Base-by-base conservation (phyloP, 2,888 invertebrate genomes). In the Erannis defoliaria region DNA sequence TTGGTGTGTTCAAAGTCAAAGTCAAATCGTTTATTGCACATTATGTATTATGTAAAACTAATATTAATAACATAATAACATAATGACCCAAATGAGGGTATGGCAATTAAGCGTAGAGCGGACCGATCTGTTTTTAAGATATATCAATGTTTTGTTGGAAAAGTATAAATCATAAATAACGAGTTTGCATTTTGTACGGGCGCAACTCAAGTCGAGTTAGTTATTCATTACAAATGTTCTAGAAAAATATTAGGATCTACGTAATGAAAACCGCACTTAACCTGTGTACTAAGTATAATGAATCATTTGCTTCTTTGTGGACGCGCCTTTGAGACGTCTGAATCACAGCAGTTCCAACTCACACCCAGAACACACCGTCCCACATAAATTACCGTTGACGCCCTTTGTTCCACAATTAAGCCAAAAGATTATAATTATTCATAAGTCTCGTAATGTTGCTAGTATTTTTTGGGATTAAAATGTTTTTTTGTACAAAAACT, bases 261-360 rank as follows among this genome's bases (percentile, higher is more conserved):
- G 26, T n/a, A 53, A 21, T 9, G 35, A 31, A 42, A 56, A n/a
- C 38, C 18, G 4, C 0, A 3, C 16, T 48, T 57, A 53, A 49
- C 4, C 31, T 53, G 53, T 48, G 40, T 53, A 55, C 61, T 56
- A 51, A 54, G 29, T 50, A 48, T 31, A 62, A 62, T 62, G 53
- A 62, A 62, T 62, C 62, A 62, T 56, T 56, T 21, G 46, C 18
- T 56, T 62, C 62, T 62, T 62, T 55, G 61, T 55, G 48, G 53
- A 18, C 23, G 43, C 23, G 42, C 51, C 62, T 51, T 56, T 53
- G 53, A 62, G 56, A 62, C 48, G 56, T 53, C 62, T 48, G 33
- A 62, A 53, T 53, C 56, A 62, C 42, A 38, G 46, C 48, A 50
- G 38, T 29, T 35, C 51, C 43, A 60, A 55, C 55, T 49, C 60